Percentiles rank a stretch among this genome's conserved stretches.
Conservation (phyloP, 2,888 invertebrate species). For the Drosophila heteroneura region DNA sequence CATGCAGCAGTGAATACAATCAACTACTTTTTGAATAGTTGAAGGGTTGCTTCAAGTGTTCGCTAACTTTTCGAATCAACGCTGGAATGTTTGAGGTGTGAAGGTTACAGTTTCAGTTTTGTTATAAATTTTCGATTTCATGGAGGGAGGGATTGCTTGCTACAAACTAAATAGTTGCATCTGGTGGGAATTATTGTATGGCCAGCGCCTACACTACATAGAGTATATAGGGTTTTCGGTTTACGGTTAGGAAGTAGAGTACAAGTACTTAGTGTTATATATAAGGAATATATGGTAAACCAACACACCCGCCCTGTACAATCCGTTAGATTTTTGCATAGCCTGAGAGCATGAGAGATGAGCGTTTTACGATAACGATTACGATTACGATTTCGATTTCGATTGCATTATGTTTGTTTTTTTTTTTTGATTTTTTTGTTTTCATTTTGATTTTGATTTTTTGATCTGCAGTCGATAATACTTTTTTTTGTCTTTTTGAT, state of each 20-base stretch:
- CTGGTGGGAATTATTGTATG: slow-evolving; percentile 20
- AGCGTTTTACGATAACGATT: slow-evolving; percentile 56
- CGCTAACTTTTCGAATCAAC: slow-evolving; percentile 51
- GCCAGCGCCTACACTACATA: slow-evolving; percentile 48
- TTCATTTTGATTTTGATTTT: slow-evolving; percentile 22
- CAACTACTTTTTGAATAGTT: slow-evolving; percentile 33
- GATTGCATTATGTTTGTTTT: not conserved
- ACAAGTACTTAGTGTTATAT: slow-evolving; percentile 46
- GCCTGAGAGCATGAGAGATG: slow-evolving; percentile 75
- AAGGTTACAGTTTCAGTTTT: slow-evolving; percentile 19
- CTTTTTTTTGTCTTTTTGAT: slow-evolving; percentile 41
- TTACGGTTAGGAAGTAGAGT: slow-evolving; percentile 42
- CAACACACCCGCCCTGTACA: slow-evolving; percentile 79
- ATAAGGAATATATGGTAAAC: slow-evolving; percentile 56
- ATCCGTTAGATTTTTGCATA: slow-evolving; percentile 58
- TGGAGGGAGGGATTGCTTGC: slow-evolving; percentile 17
- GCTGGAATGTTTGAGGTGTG: slow-evolving; percentile 43
- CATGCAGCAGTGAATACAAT: slow-evolving; percentile 43
- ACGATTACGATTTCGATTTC: slow-evolving; percentile 45
- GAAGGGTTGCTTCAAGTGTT: slow-evolving; percentile 31
- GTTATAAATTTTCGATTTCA: slow-evolving; percentile 4
- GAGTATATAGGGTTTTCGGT: slow-evolving; percentile 22
- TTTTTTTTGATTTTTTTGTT: not conserved
- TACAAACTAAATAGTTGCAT: slow-evolving; percentile 46
- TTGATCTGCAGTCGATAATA: slow-evolving; percentile 5